Conservation (phyloP, 2,113 vertebrate species). For the Calyptommatus sinebrachiatus region DNA sequence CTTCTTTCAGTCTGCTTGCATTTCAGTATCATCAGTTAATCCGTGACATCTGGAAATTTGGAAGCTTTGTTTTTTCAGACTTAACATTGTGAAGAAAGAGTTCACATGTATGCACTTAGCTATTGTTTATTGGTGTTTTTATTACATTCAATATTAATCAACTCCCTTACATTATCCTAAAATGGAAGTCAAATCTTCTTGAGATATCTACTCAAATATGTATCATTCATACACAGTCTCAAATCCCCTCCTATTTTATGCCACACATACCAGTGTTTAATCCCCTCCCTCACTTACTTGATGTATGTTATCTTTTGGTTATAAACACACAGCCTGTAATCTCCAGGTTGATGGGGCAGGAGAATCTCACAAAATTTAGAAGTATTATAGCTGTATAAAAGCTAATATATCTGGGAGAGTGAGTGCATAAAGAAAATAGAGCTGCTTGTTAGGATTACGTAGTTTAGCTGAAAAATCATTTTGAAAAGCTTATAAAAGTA, state of each 20-base stretch:
- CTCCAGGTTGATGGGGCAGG: constrained; percentile 9
- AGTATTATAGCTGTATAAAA: constrained; percentile 41
- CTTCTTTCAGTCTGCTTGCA: too few relatives aligned
- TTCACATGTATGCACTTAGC: not conserved
- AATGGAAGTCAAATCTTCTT: not conserved
- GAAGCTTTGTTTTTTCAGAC: too few relatives aligned
- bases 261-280: constrained; percentile 16
- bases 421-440: constrained; percentile 54
- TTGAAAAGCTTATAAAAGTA: constrained; percentile 52
- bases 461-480: constrained; percentile 51
- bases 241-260: constrained; percentile 1
- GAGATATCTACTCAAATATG: not conserved
- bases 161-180: constrained; percentile 3
- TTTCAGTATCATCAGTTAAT: not conserved
- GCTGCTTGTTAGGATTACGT: constrained; percentile 54
- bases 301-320: constrained; percentile 39
- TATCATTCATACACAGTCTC: not conserved
- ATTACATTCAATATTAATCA: not conserved
- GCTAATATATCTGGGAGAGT: constrained; percentile 39
- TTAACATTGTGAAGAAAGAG: not conserved
- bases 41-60: not conserved
- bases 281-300: not conserved
- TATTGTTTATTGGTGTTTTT: not conserved
- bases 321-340: constrained; percentile 30
- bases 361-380: constrained; percentile 33